Evolutionary conservation across 2,113 vertebrate genomes (phyloP).

Genomic region (Galeopterus variegatus): DNA sequence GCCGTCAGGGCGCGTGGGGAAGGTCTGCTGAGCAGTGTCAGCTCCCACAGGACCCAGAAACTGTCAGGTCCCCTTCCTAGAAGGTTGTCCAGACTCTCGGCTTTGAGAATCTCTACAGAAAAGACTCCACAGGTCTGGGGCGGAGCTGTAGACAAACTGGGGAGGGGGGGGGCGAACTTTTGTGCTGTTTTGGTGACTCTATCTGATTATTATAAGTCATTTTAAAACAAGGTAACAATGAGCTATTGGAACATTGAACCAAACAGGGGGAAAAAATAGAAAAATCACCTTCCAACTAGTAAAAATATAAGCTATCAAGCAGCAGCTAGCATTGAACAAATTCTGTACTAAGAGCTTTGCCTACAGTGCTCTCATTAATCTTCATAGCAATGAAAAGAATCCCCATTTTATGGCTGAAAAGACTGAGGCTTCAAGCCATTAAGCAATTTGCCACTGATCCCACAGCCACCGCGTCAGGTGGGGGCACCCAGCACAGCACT

Average conservation of each 20-base stretch:
- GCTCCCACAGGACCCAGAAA: no score
- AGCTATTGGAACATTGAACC: background rate
- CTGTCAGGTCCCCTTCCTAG: background rate
- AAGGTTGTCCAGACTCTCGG: no score
- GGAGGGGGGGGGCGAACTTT: background rate
- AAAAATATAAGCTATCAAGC: no score
- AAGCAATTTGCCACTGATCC: background rate
- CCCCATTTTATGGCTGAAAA: background rate
- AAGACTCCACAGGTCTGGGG: background rate
- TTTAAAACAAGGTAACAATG: background rate
- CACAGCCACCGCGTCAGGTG: no score
- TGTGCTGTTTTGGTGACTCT: background rate
- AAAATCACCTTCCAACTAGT: background rate
- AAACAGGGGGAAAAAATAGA: background rate
- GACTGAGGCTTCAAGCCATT: background rate
- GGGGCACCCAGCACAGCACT: background rate
- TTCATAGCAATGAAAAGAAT: background rate
- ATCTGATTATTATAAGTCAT: background rate
- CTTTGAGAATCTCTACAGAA: background rate
- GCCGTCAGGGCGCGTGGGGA: no score
- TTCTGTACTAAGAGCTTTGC: background rate
- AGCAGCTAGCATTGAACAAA: no score
- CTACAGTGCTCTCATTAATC: rapidly evolving
- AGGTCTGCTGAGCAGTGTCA: no score
- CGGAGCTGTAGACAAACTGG: no score